These are phyloP conservation scores for Amazona vittata DNA, from an alignment of 2,113 vertebrate species.

Conservation along the genomic window DNA sequence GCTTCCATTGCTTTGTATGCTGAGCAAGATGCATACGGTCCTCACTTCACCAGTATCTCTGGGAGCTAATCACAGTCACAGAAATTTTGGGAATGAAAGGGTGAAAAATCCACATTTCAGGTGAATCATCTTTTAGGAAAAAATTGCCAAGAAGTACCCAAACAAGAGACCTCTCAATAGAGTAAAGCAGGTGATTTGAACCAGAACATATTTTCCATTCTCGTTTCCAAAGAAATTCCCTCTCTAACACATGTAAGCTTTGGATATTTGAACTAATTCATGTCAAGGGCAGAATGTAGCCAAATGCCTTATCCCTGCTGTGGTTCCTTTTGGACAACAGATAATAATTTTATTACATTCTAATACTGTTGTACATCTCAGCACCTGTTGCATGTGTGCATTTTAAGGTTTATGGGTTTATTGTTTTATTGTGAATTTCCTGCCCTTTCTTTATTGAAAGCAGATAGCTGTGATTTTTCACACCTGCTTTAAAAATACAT, in stretches of 20 bases:
- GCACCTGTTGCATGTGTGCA: neutral
- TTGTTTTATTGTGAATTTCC: constrained; percentile 63
- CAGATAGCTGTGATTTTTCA: constrained; percentile 59
- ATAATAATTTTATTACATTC: neutral
- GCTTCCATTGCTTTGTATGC: rapidly evolving
- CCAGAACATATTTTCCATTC: neutral
- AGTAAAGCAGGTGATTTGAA: neutral
- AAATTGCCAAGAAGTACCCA: neutral
- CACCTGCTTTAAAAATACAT: constrained; percentile 20
- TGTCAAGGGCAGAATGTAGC: neutral
- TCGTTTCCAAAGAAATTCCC: neutral
- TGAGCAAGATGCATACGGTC: neutral
- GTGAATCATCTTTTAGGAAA: neutral
- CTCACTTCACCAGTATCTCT: neutral
- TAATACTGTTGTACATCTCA: neutral
- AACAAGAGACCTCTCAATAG: neutral
- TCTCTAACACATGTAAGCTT: neutral
- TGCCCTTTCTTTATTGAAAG: constrained; percentile 40
- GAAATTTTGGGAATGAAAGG: neutral
- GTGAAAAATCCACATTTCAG: neutral
- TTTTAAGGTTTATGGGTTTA: constrained; percentile 4
- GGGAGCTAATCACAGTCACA: neutral
- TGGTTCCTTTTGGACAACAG: neutral
- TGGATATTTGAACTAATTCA: neutral
- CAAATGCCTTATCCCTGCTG: neutral